Evolutionary conservation across 2,797 vertebrate genomes (phyloP).

Genomic region (Luscinia luscinia): DNA sequence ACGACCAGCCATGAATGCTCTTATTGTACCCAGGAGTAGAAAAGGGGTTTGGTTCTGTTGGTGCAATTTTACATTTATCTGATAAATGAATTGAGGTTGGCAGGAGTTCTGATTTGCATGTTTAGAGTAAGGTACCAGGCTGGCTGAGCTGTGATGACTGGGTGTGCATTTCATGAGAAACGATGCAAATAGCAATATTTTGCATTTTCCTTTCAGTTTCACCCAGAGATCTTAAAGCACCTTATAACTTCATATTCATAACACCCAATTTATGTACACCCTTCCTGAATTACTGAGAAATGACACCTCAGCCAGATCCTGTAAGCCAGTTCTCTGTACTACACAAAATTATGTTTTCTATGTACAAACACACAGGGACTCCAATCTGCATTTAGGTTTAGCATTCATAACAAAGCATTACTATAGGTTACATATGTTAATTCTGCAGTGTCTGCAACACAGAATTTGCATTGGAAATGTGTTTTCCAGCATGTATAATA

Average conservation of each 20-base stretch:
- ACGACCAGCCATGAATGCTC: neutral
- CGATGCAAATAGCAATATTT: neutral
- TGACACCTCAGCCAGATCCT: neutral
- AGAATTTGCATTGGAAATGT: neutral
- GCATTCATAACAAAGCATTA: neutral
- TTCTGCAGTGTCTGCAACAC: neutral
- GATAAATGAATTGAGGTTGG: neutral
- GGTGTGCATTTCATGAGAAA: neutral
- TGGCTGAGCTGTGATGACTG: neutral
- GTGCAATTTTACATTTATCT: neutral
- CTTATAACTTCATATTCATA: neutral
- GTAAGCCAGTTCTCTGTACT: neutral
- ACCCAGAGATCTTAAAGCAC: neutral
- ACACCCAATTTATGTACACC: neutral
- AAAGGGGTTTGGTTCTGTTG: neutral
- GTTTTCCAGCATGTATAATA: neutral
- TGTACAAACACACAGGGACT: neutral
- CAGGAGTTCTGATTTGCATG: neutral
- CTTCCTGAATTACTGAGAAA: neutral
- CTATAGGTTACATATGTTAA: neutral
- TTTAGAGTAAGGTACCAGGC: neutral
- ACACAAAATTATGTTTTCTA: neutral
- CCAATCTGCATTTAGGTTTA: neutral
- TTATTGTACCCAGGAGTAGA: neutral
- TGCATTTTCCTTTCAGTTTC: neutral